Evolutionary conservation across 1,140 invertebrate genomes (phyloP), one percentile per base, ranked within the genome.

Genomic region (Solenopsis invicta): DNA sequence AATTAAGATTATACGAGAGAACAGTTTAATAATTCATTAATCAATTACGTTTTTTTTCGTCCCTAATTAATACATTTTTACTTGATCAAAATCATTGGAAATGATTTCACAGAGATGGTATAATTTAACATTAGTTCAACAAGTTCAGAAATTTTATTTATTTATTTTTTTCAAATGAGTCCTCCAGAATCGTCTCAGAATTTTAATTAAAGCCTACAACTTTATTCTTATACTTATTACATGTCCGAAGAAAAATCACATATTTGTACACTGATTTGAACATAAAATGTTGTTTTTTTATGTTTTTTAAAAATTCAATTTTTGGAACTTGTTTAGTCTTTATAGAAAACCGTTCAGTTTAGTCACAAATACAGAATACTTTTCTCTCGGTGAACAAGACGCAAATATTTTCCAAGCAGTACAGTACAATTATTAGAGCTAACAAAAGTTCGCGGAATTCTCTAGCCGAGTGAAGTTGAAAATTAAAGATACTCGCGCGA

Each of bases 11-110:
- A 24, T 13, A 10, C 21, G 37, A 41, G 41, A 69, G 21, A 69
- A 24, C 24, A 8, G n/a, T 24, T 37, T 41, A 75, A 41, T 74
- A 56, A 56, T n/a, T n/a, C n/a, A n/a, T 74, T 72, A 72, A 72
- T n/a, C 24, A 8, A 52, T 34, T 54, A 54, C 6, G 1, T 34
- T 54, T 29, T 13, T 4, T 29, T 62, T 16, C 21, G 34, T 10
- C 12, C 10, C 21, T 4, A 76, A 59, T n/a, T 12, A 54, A 59
- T 16, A 59, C 1, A 12, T 41, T 29, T 18, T 62, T 62, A 8
- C 16, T 62, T 24, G 24, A 61, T 62, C 16, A 3, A 77, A 45
- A 45, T 8, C 1, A 45, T 67, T 29, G 12, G 3, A 4, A 52
- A 5, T 4, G 29, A 13, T 56, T 21, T 0, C 4, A 0, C 48